Evolutionary conservation across 2,888 invertebrate species (phyloP), one percentile per base, ranked within the genome.

Genomic region (Campopleginae sp.): DNA sequence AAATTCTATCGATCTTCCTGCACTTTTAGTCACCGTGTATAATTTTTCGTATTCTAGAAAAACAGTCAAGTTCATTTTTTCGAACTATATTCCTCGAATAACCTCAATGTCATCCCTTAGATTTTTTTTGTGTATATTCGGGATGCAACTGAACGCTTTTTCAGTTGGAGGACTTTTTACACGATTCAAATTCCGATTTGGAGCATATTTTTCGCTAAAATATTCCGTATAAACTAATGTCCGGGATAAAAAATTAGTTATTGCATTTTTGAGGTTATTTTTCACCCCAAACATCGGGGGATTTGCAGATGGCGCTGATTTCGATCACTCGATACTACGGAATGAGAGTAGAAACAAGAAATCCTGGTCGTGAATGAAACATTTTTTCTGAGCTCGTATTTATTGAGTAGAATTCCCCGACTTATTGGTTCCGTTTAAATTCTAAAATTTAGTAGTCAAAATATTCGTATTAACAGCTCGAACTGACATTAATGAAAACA

Each of bases 81-180:
- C 10, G n/a, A 33, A 51, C n/a, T 19, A 33, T 17, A n/a, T n/a
- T 8, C n/a, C 23, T 65, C 65, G 65, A 42, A 66, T 86, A 88
- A 88, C 88, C 87, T 87, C 48, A 75, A 84, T 87, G 81, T 81
- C 42, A 12, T 42, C 2, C 6, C 14, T 14, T 27, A 5, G 5
- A 71, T 54, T 10, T 42, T 14, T 44, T n/a, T 42, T 46, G 31
- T 19, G 7, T n/a, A 27, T 23, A 42, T 7, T 12, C 3, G 17
- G 19, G 17, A 68, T 23, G 8, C 2, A 54, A 23, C 65, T 44
- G 27, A n/a, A 51, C 23, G 51, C 54, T 44, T n/a, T 44, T n/a
- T 7, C 3, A 6, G 10, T 7, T 71, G 33, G 17, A n/a, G 12
- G 17, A 27, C 44, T 27, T 74, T 61, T 17, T 4, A 58, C 2